phyloP scores from a whole-genome alignment of 2,797 vertebrate species.

The Pelochelys cantorii region DNA sequence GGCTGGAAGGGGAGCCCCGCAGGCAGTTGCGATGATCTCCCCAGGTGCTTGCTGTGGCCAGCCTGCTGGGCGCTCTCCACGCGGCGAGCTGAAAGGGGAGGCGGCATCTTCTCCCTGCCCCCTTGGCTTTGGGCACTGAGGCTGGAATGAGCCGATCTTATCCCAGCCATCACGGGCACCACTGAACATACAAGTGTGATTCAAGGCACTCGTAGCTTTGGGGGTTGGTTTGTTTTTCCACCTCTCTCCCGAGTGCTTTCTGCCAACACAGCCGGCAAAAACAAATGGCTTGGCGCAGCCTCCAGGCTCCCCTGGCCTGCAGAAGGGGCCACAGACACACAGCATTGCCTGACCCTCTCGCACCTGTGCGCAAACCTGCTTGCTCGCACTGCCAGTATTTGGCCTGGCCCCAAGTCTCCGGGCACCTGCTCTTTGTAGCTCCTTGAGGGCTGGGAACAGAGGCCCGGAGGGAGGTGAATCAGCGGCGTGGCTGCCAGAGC shows the following conservation, averaged over 20 bases:
- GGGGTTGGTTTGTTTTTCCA: conserved; percentile 25
- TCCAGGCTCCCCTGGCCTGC: conserved; percentile 34
- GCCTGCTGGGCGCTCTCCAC: not conserved
- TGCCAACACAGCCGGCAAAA: conserved; percentile 54
- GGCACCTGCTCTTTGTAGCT: not conserved
- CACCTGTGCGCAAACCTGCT: not conserved
- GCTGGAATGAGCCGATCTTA: not conserved
- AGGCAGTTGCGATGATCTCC: accelerated
- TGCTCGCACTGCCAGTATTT: not conserved
- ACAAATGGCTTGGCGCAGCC: conserved; percentile 43
- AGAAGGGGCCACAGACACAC: conserved; percentile 22
- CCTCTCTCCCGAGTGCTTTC: conserved; percentile 33
- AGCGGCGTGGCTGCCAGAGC: not conserved
- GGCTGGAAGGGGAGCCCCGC: accelerated
- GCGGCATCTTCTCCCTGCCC: not conserved
- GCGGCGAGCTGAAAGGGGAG: not conserved
- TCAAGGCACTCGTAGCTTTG: conserved; percentile 23
- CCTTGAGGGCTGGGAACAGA: not conserved
- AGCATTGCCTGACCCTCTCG: conserved; percentile 26
- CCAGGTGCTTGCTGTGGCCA: accelerated
- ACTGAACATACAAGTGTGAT: conserved; percentile 35
- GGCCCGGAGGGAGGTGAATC: not conserved
- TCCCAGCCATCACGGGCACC: not conserved
- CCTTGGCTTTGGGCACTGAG: not conserved
- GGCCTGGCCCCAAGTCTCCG: not conserved